These are phyloP conservation scores for Neoniphon sammara DNA, from an alignment of 2,797 vertebrate genomes.

Conservation along the genomic window DNA sequence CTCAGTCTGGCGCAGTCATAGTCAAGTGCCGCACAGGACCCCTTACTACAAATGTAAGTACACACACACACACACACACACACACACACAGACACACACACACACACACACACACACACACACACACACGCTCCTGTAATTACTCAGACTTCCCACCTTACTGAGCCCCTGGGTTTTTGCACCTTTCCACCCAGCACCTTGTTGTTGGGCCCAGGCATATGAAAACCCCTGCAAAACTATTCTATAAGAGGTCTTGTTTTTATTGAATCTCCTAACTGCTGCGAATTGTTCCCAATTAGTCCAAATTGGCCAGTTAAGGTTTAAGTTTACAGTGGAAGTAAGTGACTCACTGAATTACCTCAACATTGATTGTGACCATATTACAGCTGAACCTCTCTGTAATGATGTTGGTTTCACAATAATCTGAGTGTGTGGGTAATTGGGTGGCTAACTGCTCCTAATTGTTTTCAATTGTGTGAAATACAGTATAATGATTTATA, in stretches of 20 bases:
- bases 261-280: constrained; percentile 66
- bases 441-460: constrained; percentile 62
- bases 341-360: constrained; percentile 50
- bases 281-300: constrained; percentile 76
- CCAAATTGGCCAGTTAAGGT: constrained; percentile 73
- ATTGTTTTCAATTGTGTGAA: constrained; percentile 69
- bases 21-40: constrained; percentile 60
- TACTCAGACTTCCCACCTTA: constrained; percentile 49
- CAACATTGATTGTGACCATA: constrained; percentile 37
- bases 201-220: constrained; percentile 18
- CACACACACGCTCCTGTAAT: constrained; percentile 44
- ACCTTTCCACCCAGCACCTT: constrained; percentile 22
- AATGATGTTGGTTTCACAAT: constrained; percentile 44
- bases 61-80: constrained; percentile 33
- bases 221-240: constrained; percentile 19
- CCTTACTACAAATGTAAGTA: constrained; percentile 59
- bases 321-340: constrained; percentile 56
- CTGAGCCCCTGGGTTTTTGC: constrained; percentile 27
- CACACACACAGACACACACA: constrained; percentile 30
- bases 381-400: constrained; percentile 33
- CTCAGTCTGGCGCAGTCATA: constrained; percentile 59
- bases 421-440: constrained; percentile 62
- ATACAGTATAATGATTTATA: constrained; percentile 61
- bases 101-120: constrained; percentile 25
- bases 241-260: constrained; percentile 46